Evolutionary conservation across 2,797 vertebrate species (phyloP).

Genomic region (Hemitrygon akajei): DNA sequence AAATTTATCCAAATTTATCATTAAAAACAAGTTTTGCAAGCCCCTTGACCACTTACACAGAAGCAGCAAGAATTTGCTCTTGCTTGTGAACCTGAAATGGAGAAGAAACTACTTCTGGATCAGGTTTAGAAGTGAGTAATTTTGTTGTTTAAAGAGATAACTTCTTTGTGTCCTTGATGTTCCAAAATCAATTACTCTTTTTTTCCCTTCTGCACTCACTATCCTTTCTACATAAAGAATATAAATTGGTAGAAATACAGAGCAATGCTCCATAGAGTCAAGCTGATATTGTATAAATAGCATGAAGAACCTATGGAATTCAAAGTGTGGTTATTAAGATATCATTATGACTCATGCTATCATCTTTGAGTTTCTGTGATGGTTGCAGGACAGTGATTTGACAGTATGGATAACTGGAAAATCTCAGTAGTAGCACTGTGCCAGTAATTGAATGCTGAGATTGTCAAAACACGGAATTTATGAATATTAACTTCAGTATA

Average conservation of each 20-base stretch:
- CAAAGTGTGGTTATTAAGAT: conserved; percentile 33
- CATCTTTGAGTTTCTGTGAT: conserved; percentile 19
- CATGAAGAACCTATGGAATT: not conserved
- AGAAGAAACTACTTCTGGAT: too few relatives aligned
- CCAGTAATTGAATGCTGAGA: conserved; percentile 53
- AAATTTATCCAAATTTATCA: not conserved
- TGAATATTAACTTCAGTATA: conserved; percentile 52
- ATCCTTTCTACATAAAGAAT: not conserved
- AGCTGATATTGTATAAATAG: not conserved
- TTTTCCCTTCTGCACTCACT: too few relatives aligned
- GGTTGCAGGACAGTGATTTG: conserved; percentile 35
- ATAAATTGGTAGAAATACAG: not conserved
- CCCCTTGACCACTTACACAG: not conserved
- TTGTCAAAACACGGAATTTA: conserved; percentile 59
- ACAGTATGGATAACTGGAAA: conserved; percentile 32
- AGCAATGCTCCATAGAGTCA: not conserved
- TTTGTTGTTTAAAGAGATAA: not conserved
- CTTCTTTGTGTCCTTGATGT: not conserved
- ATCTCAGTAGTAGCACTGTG: conserved; percentile 39
- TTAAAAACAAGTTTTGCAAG: not conserved
- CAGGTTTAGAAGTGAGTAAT: not conserved
- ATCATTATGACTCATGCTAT: conserved; percentile 21
- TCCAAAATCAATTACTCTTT: not conserved
- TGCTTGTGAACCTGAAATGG: not conserved
- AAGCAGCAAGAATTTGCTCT: not conserved